Conservation (phyloP, 2,888 invertebrate species). For the Apotomis turbidana region DNA sequence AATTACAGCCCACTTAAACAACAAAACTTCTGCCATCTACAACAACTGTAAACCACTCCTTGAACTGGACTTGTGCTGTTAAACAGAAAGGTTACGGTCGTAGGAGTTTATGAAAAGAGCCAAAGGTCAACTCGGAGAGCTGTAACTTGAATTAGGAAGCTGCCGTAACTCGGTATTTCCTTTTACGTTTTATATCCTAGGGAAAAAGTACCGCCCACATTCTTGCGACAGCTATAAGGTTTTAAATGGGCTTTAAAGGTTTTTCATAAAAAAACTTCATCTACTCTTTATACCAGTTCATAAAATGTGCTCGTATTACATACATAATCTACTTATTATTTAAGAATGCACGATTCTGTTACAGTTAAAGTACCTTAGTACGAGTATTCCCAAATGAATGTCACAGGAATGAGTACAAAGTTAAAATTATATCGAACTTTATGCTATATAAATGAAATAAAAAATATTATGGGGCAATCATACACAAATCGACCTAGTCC, state of each 20-base stretch:
- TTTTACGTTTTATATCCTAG: neutral
- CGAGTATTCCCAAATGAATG: too few species aligned
- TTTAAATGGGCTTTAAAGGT: neutral
- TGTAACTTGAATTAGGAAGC: neutral
- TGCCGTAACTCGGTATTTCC: neutral
- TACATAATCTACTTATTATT: too few species aligned
- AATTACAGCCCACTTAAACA: constrained; percentile 67
- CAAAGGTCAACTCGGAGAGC: constrained; percentile 5
- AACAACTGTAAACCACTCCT: constrained; percentile 57
- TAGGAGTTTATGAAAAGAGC: constrained; percentile 21
- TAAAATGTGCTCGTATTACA: too few species aligned
- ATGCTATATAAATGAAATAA: too few species aligned
- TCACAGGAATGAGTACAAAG: too few species aligned
- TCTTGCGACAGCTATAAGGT: neutral
- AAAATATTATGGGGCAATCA: too few species aligned
- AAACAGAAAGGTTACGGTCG: constrained; percentile 30
- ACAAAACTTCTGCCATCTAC: constrained; percentile 64
- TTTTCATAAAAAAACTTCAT: neutral
- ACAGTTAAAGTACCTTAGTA: too few species aligned
- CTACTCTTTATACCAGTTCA: too few species aligned
- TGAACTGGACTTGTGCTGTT: constrained; percentile 42
- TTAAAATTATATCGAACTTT: too few species aligned
- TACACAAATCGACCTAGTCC: too few species aligned
- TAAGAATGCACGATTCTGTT: too few species aligned
- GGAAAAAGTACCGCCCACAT: neutral